Evolutionary conservation across 1,140 invertebrate species (phyloP).

Genomic region (Macrosteles quadrilineatus): DNA sequence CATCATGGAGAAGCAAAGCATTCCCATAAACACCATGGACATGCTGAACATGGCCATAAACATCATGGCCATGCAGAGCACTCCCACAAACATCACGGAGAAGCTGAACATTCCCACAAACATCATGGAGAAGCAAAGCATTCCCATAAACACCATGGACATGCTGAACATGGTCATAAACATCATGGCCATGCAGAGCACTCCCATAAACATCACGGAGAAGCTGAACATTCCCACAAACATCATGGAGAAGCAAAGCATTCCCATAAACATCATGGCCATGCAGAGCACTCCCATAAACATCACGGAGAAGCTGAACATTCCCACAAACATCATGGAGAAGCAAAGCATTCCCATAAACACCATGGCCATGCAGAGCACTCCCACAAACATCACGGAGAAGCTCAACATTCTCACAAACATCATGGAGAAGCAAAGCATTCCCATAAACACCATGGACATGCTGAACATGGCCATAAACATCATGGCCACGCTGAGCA

Average conservation of each 20-base stretch:
- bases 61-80: constrained; percentile 22
- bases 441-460: constrained; percentile 17
- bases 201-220: constrained; percentile 12
- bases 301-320: constrained; percentile 29
- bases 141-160: constrained; percentile 7
- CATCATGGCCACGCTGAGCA: constrained; percentile 19
- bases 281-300: constrained; percentile 28
- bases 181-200: constrained; percentile 17
- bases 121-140: constrained; percentile 8
- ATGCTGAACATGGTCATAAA: constrained; percentile 9
- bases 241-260: constrained; percentile 18
- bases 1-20: constrained; percentile 16
- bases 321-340: constrained; percentile 28
- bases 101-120: constrained; percentile 1
- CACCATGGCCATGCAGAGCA: constrained; percentile 26
- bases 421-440: constrained; percentile 17
- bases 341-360: constrained; percentile 29
- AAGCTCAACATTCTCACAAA: constrained; percentile 12
- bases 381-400: constrained; percentile 18
- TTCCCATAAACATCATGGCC: constrained; percentile 29
- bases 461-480: constrained; percentile 23
- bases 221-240: constrained; percentile 16
- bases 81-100: constrained; percentile 17
- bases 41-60: neutral
- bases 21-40: neutral